Percentiles rank a stretch among this genome's conserved stretches.
phyloP scores from a whole-genome alignment of 2,888 invertebrate species.

The Habroteleia sp. region DNA sequence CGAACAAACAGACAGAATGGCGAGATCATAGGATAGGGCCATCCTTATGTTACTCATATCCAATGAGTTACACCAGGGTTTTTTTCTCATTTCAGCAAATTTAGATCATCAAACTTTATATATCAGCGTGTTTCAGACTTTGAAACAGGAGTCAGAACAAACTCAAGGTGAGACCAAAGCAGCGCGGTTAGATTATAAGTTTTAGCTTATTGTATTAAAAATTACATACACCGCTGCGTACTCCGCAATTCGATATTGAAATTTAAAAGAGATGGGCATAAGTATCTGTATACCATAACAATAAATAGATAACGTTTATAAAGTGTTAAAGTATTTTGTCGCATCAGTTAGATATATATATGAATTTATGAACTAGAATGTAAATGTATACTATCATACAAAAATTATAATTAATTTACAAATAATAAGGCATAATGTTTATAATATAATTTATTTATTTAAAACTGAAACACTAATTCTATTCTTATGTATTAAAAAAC shows the following conservation, averaged over 20 bases:
- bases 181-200: conserved; percentile 78
- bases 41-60: conserved; percentile 73
- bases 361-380: no score
- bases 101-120: conserved; percentile 83
- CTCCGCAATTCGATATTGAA: conserved; percentile 72
- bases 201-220: conserved; percentile 78
- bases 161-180: conserved; percentile 83
- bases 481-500: no score
- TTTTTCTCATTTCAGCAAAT: conserved; percentile 83
- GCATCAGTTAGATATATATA: no score
- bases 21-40: conserved; percentile 79
- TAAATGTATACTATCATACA: no score
- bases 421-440: no score
- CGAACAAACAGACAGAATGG: conserved; percentile 78
- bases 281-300: no score
- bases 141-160: conserved; percentile 83
- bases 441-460: no score
- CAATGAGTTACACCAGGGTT: conserved; percentile 78
- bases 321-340: conserved; percentile 6
- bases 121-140: conserved; percentile 84
- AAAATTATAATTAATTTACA: no score
- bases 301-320: no score
- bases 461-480: no score
- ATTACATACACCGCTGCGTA: conserved; percentile 75
- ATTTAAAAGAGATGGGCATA: conserved; percentile 35